Evolutionary conservation across 2,888 invertebrate species (phyloP), one percentile per base, ranked within the genome.

Genomic region (Macaria notata): DNA sequence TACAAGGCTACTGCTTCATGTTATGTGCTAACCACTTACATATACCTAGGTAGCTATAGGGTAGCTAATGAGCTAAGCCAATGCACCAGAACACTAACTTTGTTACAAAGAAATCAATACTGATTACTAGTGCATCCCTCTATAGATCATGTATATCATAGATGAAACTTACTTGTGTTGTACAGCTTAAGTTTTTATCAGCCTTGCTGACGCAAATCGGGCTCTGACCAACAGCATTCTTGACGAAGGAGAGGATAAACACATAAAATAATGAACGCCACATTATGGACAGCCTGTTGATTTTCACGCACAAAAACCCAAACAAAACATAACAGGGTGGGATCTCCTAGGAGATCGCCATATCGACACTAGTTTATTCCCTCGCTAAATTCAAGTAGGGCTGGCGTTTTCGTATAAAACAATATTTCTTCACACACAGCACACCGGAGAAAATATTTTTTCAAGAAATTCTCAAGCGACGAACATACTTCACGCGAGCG

Each of bases 111-210:
- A 58, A 55, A 59, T 59, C 59, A 52, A 59, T 59, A 59, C 44
- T 43, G 33, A 31, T 19, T 36, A 36, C 4, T 5, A 29, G 49
- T 53, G 46, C 57, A 52, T 46, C 9, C 38, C 29, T 19, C 8
- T 19, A 33, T 36, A 5, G 30, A 4, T 6, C 9, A 31, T 42
- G 8, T 30, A n/a, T 9, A 8, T 52, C 38, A 6, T n/a, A 38
- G 29, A 36, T 19, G 0, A 5, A 31, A 54, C 44, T 48, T 76
- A 89, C 90, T 85, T 88, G 85, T 19, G 81, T 84, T 49, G 82
- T 81, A 66, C 90, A 90, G 69, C 84, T 87, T 19, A 83, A 75
- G 19, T 75, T 72, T 61, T 73, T 71, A 19, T 52, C 49, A 3
- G 54, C 44, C 3, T 31, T 50, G 50, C 84, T 84, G 47, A 76